phyloP scores from a whole-genome alignment of 2,113 vertebrate species.

The Sylvilagus bachmani region DNA sequence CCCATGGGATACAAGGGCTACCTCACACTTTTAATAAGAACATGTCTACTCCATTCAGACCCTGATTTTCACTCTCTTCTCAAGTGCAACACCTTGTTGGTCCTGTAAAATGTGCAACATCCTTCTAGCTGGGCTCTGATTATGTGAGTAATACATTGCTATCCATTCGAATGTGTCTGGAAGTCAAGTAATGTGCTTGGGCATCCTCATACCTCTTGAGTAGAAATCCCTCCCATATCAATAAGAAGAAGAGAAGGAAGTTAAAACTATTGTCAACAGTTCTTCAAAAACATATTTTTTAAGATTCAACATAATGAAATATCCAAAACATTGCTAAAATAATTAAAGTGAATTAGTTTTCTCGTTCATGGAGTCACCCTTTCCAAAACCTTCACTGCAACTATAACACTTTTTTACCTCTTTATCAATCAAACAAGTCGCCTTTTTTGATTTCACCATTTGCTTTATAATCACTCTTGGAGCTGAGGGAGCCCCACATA shows the following conservation, averaged over 20 bases:
- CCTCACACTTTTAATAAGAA: background rate
- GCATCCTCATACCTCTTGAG: background rate
- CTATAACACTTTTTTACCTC: too few relatives aligned
- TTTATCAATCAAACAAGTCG: background rate
- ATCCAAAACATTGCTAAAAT: background rate
- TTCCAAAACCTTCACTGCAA: background rate
- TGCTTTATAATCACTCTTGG: background rate
- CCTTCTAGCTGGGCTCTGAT: background rate
- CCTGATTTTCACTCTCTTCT: background rate
- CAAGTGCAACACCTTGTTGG: fast-evolving
- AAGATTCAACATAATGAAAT: background rate
- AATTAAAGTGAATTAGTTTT: background rate
- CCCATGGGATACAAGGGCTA: background rate
- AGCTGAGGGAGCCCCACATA: background rate
- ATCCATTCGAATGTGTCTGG: background rate
- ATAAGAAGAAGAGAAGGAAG: background rate
- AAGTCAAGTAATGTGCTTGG: background rate
- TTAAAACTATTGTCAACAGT: background rate
- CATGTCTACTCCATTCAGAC: too few relatives aligned
- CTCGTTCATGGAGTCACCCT: background rate
- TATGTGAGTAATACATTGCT: background rate
- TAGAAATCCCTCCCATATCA: background rate
- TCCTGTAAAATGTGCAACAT: background rate
- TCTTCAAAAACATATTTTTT: background rate
- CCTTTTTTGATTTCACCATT: background rate